Evolutionary conservation across 2,113 vertebrate genomes (phyloP).

Genomic region (Phalacrocorax carbo): DNA sequence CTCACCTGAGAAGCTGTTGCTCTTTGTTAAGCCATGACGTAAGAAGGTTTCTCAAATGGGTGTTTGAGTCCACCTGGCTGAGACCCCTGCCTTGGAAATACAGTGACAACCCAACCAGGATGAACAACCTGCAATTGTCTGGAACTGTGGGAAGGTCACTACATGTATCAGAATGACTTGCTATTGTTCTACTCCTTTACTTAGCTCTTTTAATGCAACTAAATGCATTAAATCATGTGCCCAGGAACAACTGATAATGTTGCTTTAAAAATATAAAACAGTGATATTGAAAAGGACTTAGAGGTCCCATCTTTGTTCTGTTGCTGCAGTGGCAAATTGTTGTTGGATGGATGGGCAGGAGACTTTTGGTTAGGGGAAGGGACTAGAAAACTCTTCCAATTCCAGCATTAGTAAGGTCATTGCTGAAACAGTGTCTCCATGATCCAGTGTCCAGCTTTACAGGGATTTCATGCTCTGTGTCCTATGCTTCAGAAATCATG

Average conservation of each 20-base stretch:
- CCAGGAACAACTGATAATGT: background rate
- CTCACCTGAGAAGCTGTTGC: background rate
- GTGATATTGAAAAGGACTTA: background rate
- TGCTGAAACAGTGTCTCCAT: background rate
- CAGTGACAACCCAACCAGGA: background rate
- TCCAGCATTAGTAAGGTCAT: background rate
- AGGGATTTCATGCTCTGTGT: background rate
- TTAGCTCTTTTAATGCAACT: background rate
- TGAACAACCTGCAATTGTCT: background rate
- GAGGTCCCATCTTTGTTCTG: background rate
- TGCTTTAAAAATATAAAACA: background rate
- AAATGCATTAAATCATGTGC: background rate
- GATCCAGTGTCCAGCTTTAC: background rate
- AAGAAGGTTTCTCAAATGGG: background rate
- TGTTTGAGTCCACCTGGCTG: background rate
- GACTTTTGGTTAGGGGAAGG: background rate
- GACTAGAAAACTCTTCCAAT: background rate
- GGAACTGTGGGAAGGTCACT: background rate
- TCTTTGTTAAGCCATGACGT: accelerated
- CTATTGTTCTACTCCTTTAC: background rate
- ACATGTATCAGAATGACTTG: background rate
- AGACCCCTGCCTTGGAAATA: background rate
- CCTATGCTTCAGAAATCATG: background rate
- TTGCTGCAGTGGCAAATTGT: background rate
- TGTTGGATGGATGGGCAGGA: background rate